Conservation (phyloP, 2,888 invertebrate species). For the Drosophila leonis region DNA sequence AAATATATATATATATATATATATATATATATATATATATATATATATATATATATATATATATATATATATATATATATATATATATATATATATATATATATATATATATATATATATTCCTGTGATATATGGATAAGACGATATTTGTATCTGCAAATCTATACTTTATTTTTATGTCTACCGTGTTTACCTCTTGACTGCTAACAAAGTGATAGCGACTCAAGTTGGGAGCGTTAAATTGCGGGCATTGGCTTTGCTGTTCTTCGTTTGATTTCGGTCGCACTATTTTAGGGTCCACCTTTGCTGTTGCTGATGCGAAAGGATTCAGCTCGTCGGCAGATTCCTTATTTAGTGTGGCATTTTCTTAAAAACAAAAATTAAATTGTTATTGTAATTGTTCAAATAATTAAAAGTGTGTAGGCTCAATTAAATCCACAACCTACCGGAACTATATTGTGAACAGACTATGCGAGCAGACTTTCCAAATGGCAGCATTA, state of each 20-base stretch:
- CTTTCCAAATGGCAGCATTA: slow-evolving; percentile 57
- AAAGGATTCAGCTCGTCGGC: slow-evolving; percentile 27
- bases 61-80: neutral
- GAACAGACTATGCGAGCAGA: slow-evolving; percentile 47
- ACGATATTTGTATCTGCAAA: neutral
- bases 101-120: neutral
- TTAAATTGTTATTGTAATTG: neutral
- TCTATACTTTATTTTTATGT: slow-evolving; percentile 19
- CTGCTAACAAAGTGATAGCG: slow-evolving; percentile 88
- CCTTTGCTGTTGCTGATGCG: slow-evolving; percentile 8
- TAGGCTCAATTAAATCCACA: neutral
- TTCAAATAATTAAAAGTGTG: neutral
- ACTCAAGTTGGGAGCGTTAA: slow-evolving; percentile 87
- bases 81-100: neutral
- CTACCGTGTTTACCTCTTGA: slow-evolving; percentile 86
- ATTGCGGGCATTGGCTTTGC: slow-evolving; percentile 78
- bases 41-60: neutral
- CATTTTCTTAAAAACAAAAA: slow-evolving; percentile 29
- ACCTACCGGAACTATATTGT: slow-evolving; percentile 29
- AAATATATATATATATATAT: neutral
- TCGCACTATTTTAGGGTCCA: slow-evolving; percentile 37
- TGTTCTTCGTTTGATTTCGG: slow-evolving; percentile 50
- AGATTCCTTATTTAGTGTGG: slow-evolving; percentile 21
- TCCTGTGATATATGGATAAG: neutral
- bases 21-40: neutral